Evolutionary conservation across 2,888 invertebrate genomes (phyloP).

Genomic region (Drosophila incognita): DNA sequence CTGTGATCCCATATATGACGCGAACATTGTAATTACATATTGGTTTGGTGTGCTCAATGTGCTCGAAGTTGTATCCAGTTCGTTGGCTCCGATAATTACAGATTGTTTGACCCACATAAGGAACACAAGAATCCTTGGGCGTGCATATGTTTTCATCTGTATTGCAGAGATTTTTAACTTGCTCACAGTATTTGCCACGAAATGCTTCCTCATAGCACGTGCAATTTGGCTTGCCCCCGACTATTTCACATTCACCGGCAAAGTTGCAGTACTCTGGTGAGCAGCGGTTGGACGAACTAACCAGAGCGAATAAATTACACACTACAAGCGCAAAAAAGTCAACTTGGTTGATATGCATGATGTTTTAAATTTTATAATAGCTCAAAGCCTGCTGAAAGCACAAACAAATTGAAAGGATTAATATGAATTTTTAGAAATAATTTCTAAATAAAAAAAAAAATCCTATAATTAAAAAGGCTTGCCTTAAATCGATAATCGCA

Average conservation of each 20-base stretch:
- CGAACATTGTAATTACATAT: constrained; percentile 34
- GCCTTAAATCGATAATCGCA: neutral
- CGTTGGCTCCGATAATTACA: constrained; percentile 12
- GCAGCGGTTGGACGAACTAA: constrained; percentile 7
- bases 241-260: constrained; percentile 39
- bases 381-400: neutral
- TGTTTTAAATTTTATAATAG: neutral
- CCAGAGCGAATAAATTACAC: neutral
- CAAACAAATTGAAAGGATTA: neutral
- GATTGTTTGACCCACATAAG: constrained; percentile 36
- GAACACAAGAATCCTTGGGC: constrained; percentile 14
- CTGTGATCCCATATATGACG: constrained; percentile 16
- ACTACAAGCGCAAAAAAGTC: constrained; percentile 5
- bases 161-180: constrained; percentile 30
- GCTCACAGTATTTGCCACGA: constrained; percentile 43
- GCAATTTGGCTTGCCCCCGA: constrained; percentile 23
- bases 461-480: neutral
- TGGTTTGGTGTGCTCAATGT: constrained; percentile 6
- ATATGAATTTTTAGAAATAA: neutral
- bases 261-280: constrained; percentile 46
- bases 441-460: neutral
- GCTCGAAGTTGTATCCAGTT: neutral
- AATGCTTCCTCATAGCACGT: constrained; percentile 42
- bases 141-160: constrained; percentile 21
- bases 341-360: neutral